Evolutionary conservation across 2,113 vertebrate genomes (phyloP).

Genomic region (Cynocephalus volans): DNA sequence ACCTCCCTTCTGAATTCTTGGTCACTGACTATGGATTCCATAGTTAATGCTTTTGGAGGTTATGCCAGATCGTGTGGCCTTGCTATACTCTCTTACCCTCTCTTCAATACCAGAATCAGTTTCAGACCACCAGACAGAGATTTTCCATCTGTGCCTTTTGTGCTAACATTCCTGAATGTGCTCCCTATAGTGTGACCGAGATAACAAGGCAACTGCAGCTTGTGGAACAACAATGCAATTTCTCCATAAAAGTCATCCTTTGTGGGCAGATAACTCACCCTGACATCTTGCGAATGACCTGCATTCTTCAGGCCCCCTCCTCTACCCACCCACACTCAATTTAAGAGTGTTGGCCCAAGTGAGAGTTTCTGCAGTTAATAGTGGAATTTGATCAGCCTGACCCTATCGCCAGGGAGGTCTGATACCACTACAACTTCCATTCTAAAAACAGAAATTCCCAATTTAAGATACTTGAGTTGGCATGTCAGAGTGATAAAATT

Average conservation of each 20-base stretch:
- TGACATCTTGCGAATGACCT: conserved; percentile 59
- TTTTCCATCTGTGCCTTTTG: not conserved
- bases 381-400: conserved; percentile 29
- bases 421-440: not conserved
- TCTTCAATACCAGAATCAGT: conserved; percentile 11
- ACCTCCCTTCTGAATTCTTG: not conserved
- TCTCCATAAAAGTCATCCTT: conserved; percentile 14
- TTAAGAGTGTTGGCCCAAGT: not conserved
- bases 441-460: not conserved
- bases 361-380: conserved; percentile 51
- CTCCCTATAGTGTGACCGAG: conserved; percentile 15
- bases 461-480: not conserved
- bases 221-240: not conserved
- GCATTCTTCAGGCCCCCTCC: conserved; percentile 10
- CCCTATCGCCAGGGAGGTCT: not conserved
- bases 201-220: conserved; percentile 10
- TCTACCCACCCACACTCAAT: not conserved
- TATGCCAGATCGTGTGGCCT: not conserved
- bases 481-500: not conserved
- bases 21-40: not conserved
- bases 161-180: conserved; percentile 13
- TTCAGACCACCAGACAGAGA: conserved; percentile 28
- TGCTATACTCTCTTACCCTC: not conserved
- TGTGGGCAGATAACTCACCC: conserved; percentile 46
- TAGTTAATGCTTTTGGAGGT: not conserved